phyloP scores from a whole-genome alignment of 2,888 invertebrate species.

The Dorcus parallelipipedus region DNA sequence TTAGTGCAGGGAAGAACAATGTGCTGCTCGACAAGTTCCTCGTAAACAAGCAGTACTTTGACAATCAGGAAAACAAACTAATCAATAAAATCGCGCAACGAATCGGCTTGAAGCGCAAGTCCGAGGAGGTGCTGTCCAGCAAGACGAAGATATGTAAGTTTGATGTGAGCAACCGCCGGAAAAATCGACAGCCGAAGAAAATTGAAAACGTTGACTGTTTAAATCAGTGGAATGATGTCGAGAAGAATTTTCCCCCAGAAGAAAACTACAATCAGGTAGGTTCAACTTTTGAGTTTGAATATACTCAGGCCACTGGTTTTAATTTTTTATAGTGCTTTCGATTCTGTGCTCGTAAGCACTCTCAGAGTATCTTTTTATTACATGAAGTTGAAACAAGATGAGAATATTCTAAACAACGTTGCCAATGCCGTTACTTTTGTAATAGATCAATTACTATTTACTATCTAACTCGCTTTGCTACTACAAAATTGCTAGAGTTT shows the following conservation, averaged over 20 bases:
- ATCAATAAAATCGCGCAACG: conserved; percentile 43
- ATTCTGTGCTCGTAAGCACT: no score
- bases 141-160: conserved; percentile 39
- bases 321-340: no score
- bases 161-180: conserved; percentile 40
- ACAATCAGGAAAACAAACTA: conserved; percentile 38
- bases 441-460: no score
- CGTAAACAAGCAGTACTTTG: conserved; percentile 30
- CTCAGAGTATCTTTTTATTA: no score
- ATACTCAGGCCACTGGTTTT: no score
- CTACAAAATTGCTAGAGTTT: no score
- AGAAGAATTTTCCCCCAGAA: neutral
- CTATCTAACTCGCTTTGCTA: no score
- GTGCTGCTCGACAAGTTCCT: conserved; percentile 14
- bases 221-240: conserved; percentile 7
- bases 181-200: conserved; percentile 46
- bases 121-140: conserved; percentile 23
- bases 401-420: no score
- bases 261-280: no score
- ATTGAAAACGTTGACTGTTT: conserved; percentile 21
- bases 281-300: no score
- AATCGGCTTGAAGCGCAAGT: conserved; percentile 39
- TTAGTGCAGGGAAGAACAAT: neutral
- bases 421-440: no score
- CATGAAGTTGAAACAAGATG: no score